A percentile compares a stretch with the other conserved stretches of the same genome.
Evolutionary conservation across 2,888 invertebrate genomes (phyloP).

Genomic region (Homarus gammarus): DNA sequence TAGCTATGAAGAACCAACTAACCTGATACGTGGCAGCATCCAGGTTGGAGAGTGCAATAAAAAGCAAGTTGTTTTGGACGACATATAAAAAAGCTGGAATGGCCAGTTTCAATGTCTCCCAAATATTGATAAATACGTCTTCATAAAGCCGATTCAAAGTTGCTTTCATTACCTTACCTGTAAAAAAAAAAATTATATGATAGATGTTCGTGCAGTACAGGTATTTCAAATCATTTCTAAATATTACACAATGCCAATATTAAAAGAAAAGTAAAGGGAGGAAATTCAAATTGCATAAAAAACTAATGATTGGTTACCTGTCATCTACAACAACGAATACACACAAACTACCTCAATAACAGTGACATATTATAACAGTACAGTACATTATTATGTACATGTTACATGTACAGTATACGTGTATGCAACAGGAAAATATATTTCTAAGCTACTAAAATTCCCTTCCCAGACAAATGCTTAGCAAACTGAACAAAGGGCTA

Average conservation of each 20-base stretch:
- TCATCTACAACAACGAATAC: no score
- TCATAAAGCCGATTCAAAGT: constrained; percentile 49
- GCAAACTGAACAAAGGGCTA: no score
- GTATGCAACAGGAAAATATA: no score
- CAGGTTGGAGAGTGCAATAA: constrained; percentile 76
- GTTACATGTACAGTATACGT: no score
- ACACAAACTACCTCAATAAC: no score
- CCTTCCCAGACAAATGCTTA: no score
- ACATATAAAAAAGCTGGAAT: constrained; percentile 75
- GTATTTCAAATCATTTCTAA: background rate
- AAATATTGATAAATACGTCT: constrained; percentile 59
- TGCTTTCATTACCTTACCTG: constrained; percentile 46
- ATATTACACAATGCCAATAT: background rate
- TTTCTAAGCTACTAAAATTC: no score
- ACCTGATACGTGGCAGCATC: constrained; percentile 77
- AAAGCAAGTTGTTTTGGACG: constrained; percentile 76
- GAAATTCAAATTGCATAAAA: background rate
- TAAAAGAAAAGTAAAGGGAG: background rate
- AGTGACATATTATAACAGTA: no score
- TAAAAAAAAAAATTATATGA: background rate
- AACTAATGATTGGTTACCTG: no score
- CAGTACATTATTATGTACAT: no score
- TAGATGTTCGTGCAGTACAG: background rate
- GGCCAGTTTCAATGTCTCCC: constrained; percentile 69
- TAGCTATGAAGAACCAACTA: background rate